These are phyloP conservation scores for Thecocarcelia acutangulata DNA, from an alignment of 2,888 invertebrate genomes.

Conservation along the genomic window DNA sequence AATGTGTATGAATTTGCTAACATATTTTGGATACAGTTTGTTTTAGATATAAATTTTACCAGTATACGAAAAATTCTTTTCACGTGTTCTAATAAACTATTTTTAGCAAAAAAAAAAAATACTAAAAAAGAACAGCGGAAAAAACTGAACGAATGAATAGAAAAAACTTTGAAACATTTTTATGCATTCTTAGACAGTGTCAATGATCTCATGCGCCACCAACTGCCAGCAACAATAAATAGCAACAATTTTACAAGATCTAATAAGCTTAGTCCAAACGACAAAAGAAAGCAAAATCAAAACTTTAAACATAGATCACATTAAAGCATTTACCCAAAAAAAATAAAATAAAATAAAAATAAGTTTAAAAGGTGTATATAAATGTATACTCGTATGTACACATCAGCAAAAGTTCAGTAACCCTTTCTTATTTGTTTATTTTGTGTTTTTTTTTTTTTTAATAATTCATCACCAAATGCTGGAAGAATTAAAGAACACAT, in stretches of 20 bases:
- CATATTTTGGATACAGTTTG: not conserved
- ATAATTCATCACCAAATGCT: conserved; percentile 64
- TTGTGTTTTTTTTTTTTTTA: not conserved
- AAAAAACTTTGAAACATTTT: conserved; percentile 67
- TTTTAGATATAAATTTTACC: conserved; percentile 26
- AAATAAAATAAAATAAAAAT: conserved; percentile 24
- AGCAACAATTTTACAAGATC: conserved; percentile 38
- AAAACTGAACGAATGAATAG: conserved; percentile 29
- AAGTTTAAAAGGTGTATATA: conserved; percentile 14
- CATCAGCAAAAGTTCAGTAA: conserved; percentile 65
- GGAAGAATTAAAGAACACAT: conserved; percentile 32
- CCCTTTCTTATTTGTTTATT: conserved; percentile 52
- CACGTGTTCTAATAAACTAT: conserved; percentile 58
- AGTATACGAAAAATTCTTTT: conserved; percentile 51
- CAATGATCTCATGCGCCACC: conserved; percentile 75
- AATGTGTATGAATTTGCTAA: not conserved
- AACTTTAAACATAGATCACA: conserved; percentile 61
- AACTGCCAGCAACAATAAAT: conserved; percentile 57
- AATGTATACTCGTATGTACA: not conserved
- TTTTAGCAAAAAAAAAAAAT: conserved; percentile 20
- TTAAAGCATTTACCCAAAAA: conserved; percentile 51
- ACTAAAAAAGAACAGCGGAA: conserved; percentile 23
- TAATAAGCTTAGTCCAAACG: conserved; percentile 46
- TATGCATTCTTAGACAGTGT: conserved; percentile 78
- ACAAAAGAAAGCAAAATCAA: conserved; percentile 49